Conservation (phyloP, 2,888 invertebrate genomes). For the Camponotus fellah region DNA sequence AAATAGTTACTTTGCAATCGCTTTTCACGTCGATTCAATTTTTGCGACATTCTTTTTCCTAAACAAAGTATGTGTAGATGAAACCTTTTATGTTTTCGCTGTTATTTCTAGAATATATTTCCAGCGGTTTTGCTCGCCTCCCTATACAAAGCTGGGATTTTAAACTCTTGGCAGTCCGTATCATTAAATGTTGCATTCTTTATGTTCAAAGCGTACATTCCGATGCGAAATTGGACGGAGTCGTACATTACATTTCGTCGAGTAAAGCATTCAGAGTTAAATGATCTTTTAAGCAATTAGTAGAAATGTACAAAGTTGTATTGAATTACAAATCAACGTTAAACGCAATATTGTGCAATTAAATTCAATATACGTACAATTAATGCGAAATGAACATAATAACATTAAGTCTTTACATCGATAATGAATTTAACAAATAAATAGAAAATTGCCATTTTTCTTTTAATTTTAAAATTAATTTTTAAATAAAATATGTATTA, state of each 20-base stretch:
- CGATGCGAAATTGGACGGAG: neutral
- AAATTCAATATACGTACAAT: slow-evolving; percentile 7
- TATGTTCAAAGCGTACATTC: slow-evolving; percentile 33
- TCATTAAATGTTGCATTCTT: slow-evolving; percentile 37
- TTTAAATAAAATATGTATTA: neutral
- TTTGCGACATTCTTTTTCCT: slow-evolving; percentile 25
- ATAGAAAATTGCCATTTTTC: neutral
- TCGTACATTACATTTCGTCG: neutral
- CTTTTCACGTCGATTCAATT: slow-evolving; percentile 30
- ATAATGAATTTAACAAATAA: neutral
- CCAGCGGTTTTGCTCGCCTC: slow-evolving; percentile 12
- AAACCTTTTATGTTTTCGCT: slow-evolving; percentile 38
- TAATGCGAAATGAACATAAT: neutral
- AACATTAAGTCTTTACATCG: neutral
- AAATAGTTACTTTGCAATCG: slow-evolving; percentile 28
- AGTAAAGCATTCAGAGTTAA: slow-evolving; percentile 18
- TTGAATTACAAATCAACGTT: neutral
- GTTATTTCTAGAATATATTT: slow-evolving; percentile 33
- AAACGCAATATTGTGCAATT: neutral
- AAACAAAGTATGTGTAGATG: slow-evolving; percentile 3
- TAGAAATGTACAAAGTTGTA: neutral
- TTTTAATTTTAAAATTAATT: neutral
- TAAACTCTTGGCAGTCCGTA: slow-evolving; percentile 17
- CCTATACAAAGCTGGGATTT: slow-evolving; percentile 9
- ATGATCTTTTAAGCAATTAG: slow-evolving; percentile 9